Evolutionary conservation across 1,140 invertebrate genomes (phyloP).

Genomic region (Zaprionus taronus): DNA sequence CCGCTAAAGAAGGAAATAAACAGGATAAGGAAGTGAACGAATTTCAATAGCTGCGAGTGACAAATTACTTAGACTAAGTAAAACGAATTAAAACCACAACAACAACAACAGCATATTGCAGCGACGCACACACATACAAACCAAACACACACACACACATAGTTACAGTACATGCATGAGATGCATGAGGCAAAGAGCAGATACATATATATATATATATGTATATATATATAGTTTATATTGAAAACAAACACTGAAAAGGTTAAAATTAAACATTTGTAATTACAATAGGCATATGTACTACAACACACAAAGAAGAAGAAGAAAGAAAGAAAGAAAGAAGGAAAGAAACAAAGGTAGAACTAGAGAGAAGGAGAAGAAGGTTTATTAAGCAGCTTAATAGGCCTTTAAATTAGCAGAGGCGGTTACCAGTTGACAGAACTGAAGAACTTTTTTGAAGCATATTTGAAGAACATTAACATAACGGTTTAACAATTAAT

Average conservation of each 20-base stretch:
- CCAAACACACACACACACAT: conserved; percentile 37
- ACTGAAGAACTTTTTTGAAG: conserved; percentile 60
- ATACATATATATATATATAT: conserved; percentile 62
- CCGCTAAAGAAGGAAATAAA: conserved; percentile 4
- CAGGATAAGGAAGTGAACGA: conserved; percentile 34
- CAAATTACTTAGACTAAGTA: conserved; percentile 74
- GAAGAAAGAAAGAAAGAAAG: conserved; percentile 24
- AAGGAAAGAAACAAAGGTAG: conserved; percentile 25
- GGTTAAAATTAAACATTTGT: conserved; percentile 51
- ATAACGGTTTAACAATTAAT: conserved; percentile 72
- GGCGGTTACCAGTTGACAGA: conserved; percentile 33
- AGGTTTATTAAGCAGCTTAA: conserved; percentile 79
- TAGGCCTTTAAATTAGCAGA: conserved; percentile 35
- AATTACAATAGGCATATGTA: conserved; percentile 67
- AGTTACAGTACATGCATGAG: conserved; percentile 58
- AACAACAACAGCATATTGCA: conserved; percentile 35
- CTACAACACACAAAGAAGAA: conserved; percentile 34
- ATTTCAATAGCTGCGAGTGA: conserved; percentile 56
- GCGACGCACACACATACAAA: conserved; percentile 58
- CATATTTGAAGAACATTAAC: conserved; percentile 56
- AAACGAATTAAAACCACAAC: conserved; percentile 49
- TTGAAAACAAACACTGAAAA: conserved; percentile 31
- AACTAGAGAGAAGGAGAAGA: conserved; percentile 32
- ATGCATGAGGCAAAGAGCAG: conserved; percentile 50
- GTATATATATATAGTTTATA: conserved; percentile 64